Evolutionary conservation across 30 jellyfish, hydroid and myxozoan genomes (phyloP).

Genomic region (Aurelia sp.): DNA sequence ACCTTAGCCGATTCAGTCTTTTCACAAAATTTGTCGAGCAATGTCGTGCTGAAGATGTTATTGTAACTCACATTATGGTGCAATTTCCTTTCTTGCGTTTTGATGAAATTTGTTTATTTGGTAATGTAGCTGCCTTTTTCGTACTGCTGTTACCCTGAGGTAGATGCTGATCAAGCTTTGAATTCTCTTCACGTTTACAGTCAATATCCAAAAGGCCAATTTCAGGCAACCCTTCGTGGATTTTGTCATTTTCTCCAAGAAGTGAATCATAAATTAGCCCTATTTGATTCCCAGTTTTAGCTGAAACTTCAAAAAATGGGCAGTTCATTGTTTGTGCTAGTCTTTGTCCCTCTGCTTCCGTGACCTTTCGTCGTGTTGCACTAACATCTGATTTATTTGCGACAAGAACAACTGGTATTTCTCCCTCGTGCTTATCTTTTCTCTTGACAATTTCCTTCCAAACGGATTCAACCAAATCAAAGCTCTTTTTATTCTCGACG

Average conservation of each 20-base stretch:
- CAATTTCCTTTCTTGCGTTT: not conserved
- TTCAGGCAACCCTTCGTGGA: slow-evolving; percentile 2
- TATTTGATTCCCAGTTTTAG: slow-evolving; percentile 35
- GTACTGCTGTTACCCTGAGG: too few species aligned
- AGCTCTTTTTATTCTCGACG: slow-evolving; percentile 54
- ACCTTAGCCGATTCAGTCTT: too few species aligned
- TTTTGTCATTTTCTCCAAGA: slow-evolving; percentile 27
- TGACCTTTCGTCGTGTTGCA: slow-evolving; percentile 58
- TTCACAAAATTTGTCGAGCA: too few species aligned
- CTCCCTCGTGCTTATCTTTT: slow-evolving; percentile 27
- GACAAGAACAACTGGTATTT: slow-evolving; percentile 57
- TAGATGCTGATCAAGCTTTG: too few species aligned
- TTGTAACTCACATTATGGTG: not conserved
- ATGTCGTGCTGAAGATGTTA: too few species aligned
- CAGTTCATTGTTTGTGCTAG: slow-evolving; percentile 50
- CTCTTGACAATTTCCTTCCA: slow-evolving; percentile 45
- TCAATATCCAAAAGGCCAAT: too few species aligned
- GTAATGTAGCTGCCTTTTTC: too few species aligned
- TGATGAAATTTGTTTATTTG: not conserved
- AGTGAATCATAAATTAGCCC: slow-evolving; percentile 25
- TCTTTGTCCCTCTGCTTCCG: slow-evolving; percentile 50
- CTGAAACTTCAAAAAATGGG: slow-evolving; percentile 69
- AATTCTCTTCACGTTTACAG: too few species aligned
- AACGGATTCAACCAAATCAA: slow-evolving; percentile 4
- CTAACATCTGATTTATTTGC: slow-evolving; percentile 67